phyloP scores from a whole-genome alignment of 2,888 invertebrate genomes.

The Harpagoxenus sublaevis region DNA sequence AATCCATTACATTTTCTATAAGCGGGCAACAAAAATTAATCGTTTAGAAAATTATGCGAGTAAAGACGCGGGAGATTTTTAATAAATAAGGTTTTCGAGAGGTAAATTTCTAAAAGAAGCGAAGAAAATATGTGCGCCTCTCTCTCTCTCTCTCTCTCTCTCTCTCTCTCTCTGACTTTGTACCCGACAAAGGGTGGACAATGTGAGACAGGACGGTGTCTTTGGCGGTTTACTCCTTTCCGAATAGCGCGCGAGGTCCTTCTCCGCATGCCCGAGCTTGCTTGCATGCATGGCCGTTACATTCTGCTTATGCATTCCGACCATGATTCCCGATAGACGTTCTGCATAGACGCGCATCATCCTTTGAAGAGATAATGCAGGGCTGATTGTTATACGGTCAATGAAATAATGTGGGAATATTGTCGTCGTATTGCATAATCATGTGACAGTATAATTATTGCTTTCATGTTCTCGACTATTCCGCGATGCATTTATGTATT shows the following conservation, averaged over 20 bases:
- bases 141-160: background rate
- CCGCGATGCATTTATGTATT: background rate
- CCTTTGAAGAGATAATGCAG: slow-evolving; percentile 45
- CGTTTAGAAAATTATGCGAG: background rate
- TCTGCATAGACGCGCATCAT: slow-evolving; percentile 15
- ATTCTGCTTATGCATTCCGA: slow-evolving; percentile 45
- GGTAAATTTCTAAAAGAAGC: background rate
- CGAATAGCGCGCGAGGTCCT: background rate
- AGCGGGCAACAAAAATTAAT: background rate
- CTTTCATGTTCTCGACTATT: background rate
- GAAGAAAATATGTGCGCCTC: background rate
- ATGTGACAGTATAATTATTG: slow-evolving; percentile 4
- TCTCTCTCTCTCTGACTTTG: background rate
- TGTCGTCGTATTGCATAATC: background rate
- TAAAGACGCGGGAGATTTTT: background rate
- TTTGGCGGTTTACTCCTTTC: slow-evolving; percentile 22
- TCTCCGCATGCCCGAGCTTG: slow-evolving; percentile 22
- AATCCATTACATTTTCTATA: background rate
- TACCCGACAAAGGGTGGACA: slow-evolving; percentile 7
- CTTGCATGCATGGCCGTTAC: slow-evolving; percentile 29
- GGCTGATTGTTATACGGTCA: slow-evolving; percentile 33
- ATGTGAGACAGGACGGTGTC: background rate
- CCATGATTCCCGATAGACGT: slow-evolving; percentile 36
- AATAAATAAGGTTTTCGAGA: background rate
- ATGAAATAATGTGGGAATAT: slow-evolving; percentile 30